Conservation (phyloP, 2,888 invertebrate species). For the Heliconius hortense region DNA sequence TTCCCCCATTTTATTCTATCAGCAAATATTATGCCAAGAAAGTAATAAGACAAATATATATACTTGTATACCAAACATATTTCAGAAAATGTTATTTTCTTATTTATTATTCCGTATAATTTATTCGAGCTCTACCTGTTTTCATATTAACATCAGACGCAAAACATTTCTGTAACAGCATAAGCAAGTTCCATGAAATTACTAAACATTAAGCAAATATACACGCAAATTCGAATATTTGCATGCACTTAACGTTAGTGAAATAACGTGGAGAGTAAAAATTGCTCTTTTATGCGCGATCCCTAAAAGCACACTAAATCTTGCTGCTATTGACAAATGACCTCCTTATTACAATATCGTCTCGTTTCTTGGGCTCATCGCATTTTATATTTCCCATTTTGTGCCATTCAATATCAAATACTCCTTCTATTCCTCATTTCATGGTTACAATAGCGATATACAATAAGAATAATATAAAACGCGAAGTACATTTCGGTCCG, state of each 20-base stretch:
- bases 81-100: background rate
- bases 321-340: slow-evolving; percentile 69
- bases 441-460: slow-evolving; percentile 26
- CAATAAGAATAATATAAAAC: slow-evolving; percentile 3
- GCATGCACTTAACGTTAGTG: slow-evolving; percentile 26
- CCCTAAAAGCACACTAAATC: slow-evolving; percentile 66
- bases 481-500: background rate
- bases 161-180: slow-evolving; percentile 11
- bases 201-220: slow-evolving; percentile 23
- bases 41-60: background rate
- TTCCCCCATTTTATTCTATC: background rate
- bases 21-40: background rate
- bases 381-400: slow-evolving; percentile 58
- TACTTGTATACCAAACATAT: background rate
- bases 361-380: slow-evolving; percentile 59
- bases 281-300: slow-evolving; percentile 39
- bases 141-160: background rate
- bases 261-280: slow-evolving; percentile 34
- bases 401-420: slow-evolving; percentile 37
- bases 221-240: slow-evolving; percentile 23
- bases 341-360: slow-evolving; percentile 64
- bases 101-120: background rate
- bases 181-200: slow-evolving; percentile 22
- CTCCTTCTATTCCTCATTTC: slow-evolving; percentile 31
- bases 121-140: slow-evolving; percentile 10